Conservation (phyloP, 1,140 invertebrate genomes). For the Holcopasites calliopsidis region DNA sequence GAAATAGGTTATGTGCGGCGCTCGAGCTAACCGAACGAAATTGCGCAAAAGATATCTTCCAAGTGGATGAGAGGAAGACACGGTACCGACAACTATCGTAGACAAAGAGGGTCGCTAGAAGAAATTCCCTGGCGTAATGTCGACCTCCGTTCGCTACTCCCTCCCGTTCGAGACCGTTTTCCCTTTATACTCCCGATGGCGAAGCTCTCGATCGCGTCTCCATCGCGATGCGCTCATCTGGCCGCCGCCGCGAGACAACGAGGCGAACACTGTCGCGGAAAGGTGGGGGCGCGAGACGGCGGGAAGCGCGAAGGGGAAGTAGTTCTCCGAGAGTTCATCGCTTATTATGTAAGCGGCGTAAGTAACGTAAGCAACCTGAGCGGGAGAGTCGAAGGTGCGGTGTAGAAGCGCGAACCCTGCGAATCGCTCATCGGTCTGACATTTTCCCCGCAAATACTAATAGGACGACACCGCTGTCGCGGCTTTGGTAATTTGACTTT, state of each 20-base stretch:
- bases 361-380: slow-evolving; percentile 48
- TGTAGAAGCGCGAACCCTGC: slow-evolving; percentile 49
- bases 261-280: slow-evolving; percentile 26
- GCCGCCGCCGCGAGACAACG: slow-evolving; percentile 10
- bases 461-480: slow-evolving; percentile 44
- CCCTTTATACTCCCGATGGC: not conserved
- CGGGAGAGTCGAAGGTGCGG: slow-evolving; percentile 55
- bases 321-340: slow-evolving; percentile 36
- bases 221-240: slow-evolving; percentile 19
- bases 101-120: slow-evolving; percentile 11
- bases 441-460: slow-evolving; percentile 71
- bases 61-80: slow-evolving; percentile 10
- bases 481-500: slow-evolving; percentile 17
- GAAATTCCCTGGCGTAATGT: slow-evolving; percentile 30
- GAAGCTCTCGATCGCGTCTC: not conserved
- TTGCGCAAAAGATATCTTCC: slow-evolving; percentile 23
- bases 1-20: slow-evolving; percentile 12
- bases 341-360: slow-evolving; percentile 43
- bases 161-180: slow-evolving; percentile 9
- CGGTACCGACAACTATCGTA: not conserved
- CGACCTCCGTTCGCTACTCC: slow-evolving; percentile 26
- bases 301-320: slow-evolving; percentile 13
- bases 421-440: slow-evolving; percentile 68
- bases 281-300: slow-evolving; percentile 38
- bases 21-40: not conserved